Evolutionary conservation across 2,113 vertebrate genomes (phyloP).

Genomic region (Tupaia tana): DNA sequence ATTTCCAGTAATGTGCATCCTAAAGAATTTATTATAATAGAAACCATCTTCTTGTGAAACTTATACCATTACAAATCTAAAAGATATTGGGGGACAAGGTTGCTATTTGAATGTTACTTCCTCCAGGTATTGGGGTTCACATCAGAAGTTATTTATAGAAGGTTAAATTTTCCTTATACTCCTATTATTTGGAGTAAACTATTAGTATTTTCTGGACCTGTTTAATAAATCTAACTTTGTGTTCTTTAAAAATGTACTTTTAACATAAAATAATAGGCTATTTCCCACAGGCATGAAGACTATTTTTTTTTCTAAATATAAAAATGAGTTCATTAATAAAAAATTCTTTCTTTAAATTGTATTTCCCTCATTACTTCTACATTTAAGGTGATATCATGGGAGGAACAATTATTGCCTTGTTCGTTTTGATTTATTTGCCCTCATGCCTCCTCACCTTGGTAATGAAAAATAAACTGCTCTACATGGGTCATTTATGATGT

Average conservation of each 20-base stretch:
- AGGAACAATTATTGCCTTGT: constrained; percentile 84
- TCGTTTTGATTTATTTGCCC: constrained; percentile 85
- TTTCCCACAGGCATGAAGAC: constrained; percentile 56
- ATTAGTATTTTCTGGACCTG: constrained; percentile 35
- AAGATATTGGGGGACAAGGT: background rate
- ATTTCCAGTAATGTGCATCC: background rate
- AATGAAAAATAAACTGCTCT: constrained; percentile 84
- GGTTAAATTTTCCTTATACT: constrained; percentile 44
- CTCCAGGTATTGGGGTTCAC: constrained; percentile 20
- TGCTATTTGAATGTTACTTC: constrained; percentile 59
- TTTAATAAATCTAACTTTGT: constrained; percentile 60
- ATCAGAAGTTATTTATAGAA: constrained; percentile 62
- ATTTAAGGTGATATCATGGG: constrained; percentile 79
- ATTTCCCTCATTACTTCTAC: constrained; percentile 79
- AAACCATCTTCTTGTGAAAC: constrained; percentile 62
- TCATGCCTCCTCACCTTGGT: constrained; percentile 76
- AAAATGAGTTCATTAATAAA: constrained; percentile 71
- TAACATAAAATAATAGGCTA: constrained; percentile 60
- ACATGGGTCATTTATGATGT: constrained; percentile 85
- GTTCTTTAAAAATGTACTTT: constrained; percentile 64
- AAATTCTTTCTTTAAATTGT: constrained; percentile 74
- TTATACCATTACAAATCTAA: constrained; percentile 64
- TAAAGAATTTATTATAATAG: constrained; percentile 9
- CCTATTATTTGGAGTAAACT: constrained; percentile 44
- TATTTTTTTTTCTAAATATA: constrained; percentile 70